Evolutionary conservation across 2,113 vertebrate genomes (phyloP).

Genomic region (Myiagra hebetior): DNA sequence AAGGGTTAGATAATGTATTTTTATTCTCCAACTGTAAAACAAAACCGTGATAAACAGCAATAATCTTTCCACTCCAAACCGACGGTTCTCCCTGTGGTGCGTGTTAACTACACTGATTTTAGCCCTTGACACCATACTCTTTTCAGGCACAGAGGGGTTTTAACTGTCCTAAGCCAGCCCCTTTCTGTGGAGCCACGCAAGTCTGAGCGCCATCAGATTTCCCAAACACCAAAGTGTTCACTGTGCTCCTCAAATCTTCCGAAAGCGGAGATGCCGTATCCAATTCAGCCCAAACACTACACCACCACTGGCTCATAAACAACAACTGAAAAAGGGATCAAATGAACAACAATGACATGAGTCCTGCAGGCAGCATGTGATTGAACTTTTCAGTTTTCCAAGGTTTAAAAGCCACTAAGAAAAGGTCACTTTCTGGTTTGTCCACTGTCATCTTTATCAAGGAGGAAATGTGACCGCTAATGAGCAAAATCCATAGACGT

Average conservation of each 20-base stretch:
- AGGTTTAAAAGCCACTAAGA: constrained; percentile 63
- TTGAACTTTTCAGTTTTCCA: constrained; percentile 61
- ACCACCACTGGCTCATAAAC: constrained; percentile 46
- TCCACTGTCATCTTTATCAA: constrained; percentile 64
- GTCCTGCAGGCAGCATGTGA: constrained; percentile 75
- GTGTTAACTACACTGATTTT: constrained; percentile 53
- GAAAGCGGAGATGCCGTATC: constrained; percentile 35
- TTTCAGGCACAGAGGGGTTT: constrained; percentile 39
- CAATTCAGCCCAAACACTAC: constrained; percentile 68
- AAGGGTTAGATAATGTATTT: constrained; percentile 57
- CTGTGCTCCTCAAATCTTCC: constrained; percentile 62
- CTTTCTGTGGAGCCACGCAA: constrained; percentile 9
- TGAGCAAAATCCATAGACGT: constrained; percentile 45
- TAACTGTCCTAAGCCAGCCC: constrained; percentile 53
- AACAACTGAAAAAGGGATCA: constrained; percentile 28
- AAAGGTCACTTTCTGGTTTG: constrained; percentile 77
- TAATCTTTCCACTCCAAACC: background rate
- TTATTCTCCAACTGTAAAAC: constrained; percentile 54
- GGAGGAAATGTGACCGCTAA: constrained; percentile 60
- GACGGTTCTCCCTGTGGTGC: background rate
- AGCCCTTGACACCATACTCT: constrained; percentile 71
- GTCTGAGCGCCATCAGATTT: constrained; percentile 55
- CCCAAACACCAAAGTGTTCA: constrained; percentile 47
- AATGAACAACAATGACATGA: constrained; percentile 59
- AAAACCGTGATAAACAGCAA: constrained; percentile 33